A percentile compares a stretch with the other conserved stretches of the same genome.
phyloP scores from a whole-genome alignment of 2,797 vertebrate genomes.

The Ispidina picta region DNA sequence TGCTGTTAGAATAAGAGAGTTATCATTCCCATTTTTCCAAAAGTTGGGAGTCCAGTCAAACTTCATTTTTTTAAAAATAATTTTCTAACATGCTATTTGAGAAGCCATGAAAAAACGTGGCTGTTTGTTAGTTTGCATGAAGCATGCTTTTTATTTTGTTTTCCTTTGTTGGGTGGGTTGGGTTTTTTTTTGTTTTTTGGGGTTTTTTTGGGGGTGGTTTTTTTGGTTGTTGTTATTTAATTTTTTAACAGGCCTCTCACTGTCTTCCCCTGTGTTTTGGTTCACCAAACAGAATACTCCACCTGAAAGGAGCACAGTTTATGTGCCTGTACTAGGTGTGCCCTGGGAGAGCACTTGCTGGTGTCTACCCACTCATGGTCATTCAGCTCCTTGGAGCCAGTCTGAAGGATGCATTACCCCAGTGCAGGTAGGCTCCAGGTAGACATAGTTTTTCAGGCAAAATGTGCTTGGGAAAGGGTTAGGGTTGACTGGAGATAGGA shows the following conservation, averaged over 20 bases:
- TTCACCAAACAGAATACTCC: background rate
- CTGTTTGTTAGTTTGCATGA: background rate
- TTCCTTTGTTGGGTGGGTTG: too few species aligned
- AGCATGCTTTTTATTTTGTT: too few species aligned
- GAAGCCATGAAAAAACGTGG: background rate
- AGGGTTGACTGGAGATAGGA: background rate
- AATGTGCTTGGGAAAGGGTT: background rate
- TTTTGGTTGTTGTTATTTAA: too few species aligned
- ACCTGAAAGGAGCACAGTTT: background rate
- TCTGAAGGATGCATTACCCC: background rate
- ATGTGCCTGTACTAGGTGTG: background rate
- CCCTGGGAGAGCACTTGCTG: background rate
- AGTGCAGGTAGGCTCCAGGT: fast-evolving
- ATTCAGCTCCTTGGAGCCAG: background rate
- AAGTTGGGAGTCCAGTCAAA: background rate
- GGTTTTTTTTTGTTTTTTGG: too few species aligned
- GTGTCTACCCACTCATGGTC: background rate
- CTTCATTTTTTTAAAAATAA: fast-evolving
- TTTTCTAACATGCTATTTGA: background rate
- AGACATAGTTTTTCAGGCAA: background rate
- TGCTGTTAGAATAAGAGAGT: background rate
- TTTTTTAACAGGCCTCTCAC: fast-evolving
- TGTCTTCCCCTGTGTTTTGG: background rate
- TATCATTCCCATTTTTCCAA: background rate
- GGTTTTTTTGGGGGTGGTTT: too few species aligned